phyloP scores from a whole-genome alignment of 2,888 invertebrate species.

The Acanthopleura granulata region DNA sequence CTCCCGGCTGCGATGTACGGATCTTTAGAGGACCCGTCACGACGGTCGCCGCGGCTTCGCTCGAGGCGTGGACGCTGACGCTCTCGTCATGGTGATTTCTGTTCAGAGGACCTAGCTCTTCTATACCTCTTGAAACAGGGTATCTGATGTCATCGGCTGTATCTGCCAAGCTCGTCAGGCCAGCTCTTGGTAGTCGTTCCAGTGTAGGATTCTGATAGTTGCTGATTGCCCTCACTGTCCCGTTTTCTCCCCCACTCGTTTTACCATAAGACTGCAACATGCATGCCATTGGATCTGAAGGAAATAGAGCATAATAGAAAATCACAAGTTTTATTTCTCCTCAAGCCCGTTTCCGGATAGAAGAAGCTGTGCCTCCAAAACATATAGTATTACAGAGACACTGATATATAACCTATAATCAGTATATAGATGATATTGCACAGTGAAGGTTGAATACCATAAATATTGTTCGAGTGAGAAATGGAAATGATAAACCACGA shows the following conservation, averaged over 20 bases:
- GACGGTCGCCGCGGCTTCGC: not conserved
- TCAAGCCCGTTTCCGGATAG: no score
- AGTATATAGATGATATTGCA: no score
- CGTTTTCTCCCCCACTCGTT: conserved; percentile 31
- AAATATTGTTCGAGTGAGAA: no score
- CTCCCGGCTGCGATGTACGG: not conserved
- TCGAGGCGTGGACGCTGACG: not conserved
- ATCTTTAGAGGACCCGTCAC: not conserved
- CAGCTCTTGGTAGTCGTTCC: not conserved
- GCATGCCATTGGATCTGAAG: conserved; percentile 49
- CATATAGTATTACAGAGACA: no score
- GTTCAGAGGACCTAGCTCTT: not conserved
- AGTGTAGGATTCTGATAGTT: not conserved
- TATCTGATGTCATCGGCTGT: not conserved
- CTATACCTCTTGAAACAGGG: not conserved
- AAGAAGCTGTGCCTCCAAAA: no score
- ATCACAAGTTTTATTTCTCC: no score
- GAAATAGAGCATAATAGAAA: not conserved
- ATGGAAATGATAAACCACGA: no score
- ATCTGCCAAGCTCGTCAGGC: not conserved
- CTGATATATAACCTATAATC: no score
- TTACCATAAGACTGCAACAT: conserved; percentile 51
- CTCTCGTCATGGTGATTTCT: not conserved
- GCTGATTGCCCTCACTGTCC: conserved; percentile 27
- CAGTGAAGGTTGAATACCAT: no score